These are phyloP conservation scores for Stichodactyla helianthus DNA, from an alignment of 64 coral and sea anemone genomes.

Conservation along the genomic window DNA sequence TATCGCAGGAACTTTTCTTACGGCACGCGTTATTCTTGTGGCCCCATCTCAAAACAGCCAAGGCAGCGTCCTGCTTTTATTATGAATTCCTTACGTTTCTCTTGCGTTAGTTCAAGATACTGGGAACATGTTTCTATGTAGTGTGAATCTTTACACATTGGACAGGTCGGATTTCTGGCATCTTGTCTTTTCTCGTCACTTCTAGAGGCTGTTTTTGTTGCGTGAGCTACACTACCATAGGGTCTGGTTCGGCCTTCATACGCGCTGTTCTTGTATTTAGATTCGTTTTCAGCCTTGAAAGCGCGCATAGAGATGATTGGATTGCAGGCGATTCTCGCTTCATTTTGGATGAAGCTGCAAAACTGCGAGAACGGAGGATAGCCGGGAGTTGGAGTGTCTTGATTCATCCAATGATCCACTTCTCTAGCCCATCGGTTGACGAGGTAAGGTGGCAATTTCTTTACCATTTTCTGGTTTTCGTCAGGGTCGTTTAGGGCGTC, in stretches of 20 bases:
- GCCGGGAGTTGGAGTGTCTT: neutral
- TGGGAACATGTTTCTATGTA: neutral
- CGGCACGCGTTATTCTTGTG: slow-evolving; percentile 23
- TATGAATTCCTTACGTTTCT: neutral
- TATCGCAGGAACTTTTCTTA: neutral
- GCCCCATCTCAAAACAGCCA: neutral
- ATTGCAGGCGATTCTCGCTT: slow-evolving; percentile 1
- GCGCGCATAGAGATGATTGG: neutral
- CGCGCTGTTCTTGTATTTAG: too few species aligned
- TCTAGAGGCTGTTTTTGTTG: too few species aligned
- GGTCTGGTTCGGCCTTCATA: too few species aligned
- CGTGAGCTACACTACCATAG: too few species aligned
- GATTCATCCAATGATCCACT: slow-evolving; percentile 14
- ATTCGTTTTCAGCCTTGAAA: neutral
- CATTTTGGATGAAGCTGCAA: neutral
- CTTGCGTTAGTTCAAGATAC: neutral
- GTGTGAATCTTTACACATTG: neutral
- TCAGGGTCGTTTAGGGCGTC: slow-evolving; percentile 15
- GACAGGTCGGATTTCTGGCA: neutral
- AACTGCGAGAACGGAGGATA: slow-evolving; percentile 4
- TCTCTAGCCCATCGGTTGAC: slow-evolving; percentile 8
- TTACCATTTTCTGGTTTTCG: slow-evolving; percentile 29
- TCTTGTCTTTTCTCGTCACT: too few species aligned
- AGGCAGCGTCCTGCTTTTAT: slow-evolving; percentile 4
- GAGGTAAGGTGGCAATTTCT: slow-evolving; percentile 21